Evolutionary conservation across 2,797 vertebrate genomes (phyloP), one percentile per base, ranked within the genome.

Genomic region (Lithobates sylvaticus): DNA sequence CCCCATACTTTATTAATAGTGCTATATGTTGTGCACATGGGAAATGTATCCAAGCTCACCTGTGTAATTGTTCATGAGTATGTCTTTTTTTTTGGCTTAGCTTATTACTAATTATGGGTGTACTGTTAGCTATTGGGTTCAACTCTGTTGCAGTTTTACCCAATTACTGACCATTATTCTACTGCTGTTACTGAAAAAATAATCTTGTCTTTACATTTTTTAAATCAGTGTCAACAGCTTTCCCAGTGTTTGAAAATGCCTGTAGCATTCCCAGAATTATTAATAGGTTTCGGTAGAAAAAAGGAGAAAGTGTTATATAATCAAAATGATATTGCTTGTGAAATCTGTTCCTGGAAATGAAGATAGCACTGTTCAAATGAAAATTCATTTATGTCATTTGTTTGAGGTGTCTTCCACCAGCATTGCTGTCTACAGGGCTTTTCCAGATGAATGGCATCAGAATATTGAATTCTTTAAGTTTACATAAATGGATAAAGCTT

Each of bases 401-500:
- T 78, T 78, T 78, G 18, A 61, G 21, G 16, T 47, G 58, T 61
- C 42, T 70, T 64, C 27, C 23, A 61, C 67, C 64, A 77, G 83
- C 12, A 3, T 27, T 27, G 83, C 32, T 36, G 23, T 76, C 61
- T 84, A 44, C 75, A 70, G 74, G 58, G 74, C 65, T 70, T 68
- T 70, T 50, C 34, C 65, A 84, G 47, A 84, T 84, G 76, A 65
- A 84, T 72, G 68, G 34, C 34, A 58, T n/a, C 29, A 67, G 68
- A 71, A 84, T 68, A 72, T 72, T 71, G 34, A 77, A 72, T 71
- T 44, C 27, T 64, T 78, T 47, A 78, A 78, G 68, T 84, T 72
- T 84, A 84, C 67, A 84, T 84, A 36, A 71, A 71, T 78, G 50
- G 34, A 78, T 84, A 77, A 84, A 70, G 65, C 47, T 34, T 84